A percentile compares a stretch with the other conserved stretches of the same genome.
These are phyloP conservation scores for Ctenoplectra terminalis DNA, from an alignment of 1,140 invertebrate species.

Conservation along the genomic window DNA sequence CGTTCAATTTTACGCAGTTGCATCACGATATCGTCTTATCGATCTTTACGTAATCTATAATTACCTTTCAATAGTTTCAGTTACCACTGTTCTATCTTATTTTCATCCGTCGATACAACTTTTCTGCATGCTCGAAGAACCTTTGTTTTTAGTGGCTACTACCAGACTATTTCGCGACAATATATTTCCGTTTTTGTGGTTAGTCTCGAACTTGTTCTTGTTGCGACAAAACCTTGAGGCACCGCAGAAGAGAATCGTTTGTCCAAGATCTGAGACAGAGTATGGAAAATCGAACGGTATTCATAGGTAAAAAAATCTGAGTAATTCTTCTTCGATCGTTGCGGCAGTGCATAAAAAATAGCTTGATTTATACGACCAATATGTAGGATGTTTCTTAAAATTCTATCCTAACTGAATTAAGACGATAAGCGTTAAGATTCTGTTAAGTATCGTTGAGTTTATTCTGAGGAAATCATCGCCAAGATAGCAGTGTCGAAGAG, in stretches of 20 bases:
- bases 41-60: background rate
- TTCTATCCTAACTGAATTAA: background rate
- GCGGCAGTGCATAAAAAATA: background rate
- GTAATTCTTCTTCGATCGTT: background rate
- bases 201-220: conserved; percentile 63
- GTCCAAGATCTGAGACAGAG: background rate
- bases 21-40: background rate
- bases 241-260: background rate
- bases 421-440: background rate
- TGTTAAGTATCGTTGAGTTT: no score
- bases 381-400: background rate
- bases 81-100: background rate
- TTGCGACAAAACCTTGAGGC: conserved; percentile 6
- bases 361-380: background rate
- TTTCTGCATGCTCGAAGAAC: background rate
- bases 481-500: background rate
- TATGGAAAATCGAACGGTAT: background rate
- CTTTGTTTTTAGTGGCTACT: no score
- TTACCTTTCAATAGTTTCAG: background rate
- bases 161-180: background rate
- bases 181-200: conserved; percentile 51
- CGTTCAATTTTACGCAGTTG: background rate
- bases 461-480: background rate
- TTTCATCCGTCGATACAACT: background rate
- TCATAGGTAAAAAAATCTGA: no score